A percentile compares a stretch with the other conserved stretches of the same genome.
Evolutionary conservation across 92 coral and sea anemone genomes (phyloP).

Genomic region (Epizoanthus stellaris): DNA sequence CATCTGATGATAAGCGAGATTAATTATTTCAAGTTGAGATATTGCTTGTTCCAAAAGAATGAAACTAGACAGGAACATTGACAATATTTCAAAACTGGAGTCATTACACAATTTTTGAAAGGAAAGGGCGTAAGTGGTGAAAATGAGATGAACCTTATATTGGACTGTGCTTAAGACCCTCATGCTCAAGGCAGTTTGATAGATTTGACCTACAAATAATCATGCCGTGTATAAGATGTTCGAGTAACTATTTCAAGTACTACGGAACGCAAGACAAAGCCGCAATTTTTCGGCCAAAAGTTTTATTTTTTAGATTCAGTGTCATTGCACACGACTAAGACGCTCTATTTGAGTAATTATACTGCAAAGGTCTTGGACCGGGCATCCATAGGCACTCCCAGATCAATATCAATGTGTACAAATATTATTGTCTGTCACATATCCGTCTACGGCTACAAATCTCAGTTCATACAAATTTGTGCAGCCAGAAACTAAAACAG

Average conservation of each 20-base stretch:
- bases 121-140: slow-evolving; percentile 43
- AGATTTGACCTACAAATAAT: slow-evolving; percentile 33
- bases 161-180: slow-evolving; percentile 22
- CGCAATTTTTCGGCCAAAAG: not conserved
- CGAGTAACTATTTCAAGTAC: slow-evolving; percentile 31
- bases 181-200: slow-evolving; percentile 33
- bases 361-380: too few relatives aligned
- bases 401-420: too few relatives aligned
- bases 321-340: not conserved
- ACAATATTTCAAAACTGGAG: slow-evolving; percentile 34
- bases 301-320: not conserved
- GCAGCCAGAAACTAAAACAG: too few relatives aligned
- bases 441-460: too few relatives aligned
- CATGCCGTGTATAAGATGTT: slow-evolving; percentile 4
- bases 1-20: not conserved
- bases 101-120: slow-evolving; percentile 34
- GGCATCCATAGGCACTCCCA: too few relatives aligned
- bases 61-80: slow-evolving; percentile 8
- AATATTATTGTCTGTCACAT: too few relatives aligned
- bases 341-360: too few relatives aligned
- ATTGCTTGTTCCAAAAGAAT: not conserved
- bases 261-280: slow-evolving; percentile 1
- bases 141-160: slow-evolving; percentile 30
- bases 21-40: not conserved
- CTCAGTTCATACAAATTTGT: too few relatives aligned